Evolutionary conservation across 92 coral and sea anemone species (phyloP).

Genomic region (Micromussa lordhowensis): DNA sequence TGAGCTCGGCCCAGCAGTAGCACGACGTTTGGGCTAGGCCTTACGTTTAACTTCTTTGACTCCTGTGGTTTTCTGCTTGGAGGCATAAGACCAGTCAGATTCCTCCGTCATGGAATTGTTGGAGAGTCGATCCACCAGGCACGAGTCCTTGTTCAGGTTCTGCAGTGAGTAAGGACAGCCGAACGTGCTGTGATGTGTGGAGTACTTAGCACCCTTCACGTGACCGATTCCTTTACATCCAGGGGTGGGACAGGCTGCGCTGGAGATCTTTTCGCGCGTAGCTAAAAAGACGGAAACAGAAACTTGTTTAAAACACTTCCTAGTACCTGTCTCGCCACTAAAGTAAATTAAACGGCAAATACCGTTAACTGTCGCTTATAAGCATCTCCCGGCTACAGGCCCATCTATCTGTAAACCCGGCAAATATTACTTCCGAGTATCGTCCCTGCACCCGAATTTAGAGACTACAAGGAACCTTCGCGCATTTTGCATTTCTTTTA

Average conservation of each 20-base stretch:
- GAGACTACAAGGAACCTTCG: background rate
- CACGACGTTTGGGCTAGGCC: too few relatives aligned
- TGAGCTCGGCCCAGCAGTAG: too few relatives aligned
- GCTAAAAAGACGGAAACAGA: slow-evolving; percentile 50
- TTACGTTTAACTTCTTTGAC: slow-evolving; percentile 45
- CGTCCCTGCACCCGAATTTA: background rate
- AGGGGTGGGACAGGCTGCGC: slow-evolving; percentile 92
- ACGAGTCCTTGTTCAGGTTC: slow-evolving; percentile 98
- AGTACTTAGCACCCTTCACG: slow-evolving; percentile 93
- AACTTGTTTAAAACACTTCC: background rate
- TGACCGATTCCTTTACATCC: slow-evolving; percentile 95
- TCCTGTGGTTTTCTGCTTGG: slow-evolving; percentile 77
- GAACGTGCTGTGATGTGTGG: slow-evolving; percentile 95
- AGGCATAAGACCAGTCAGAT: slow-evolving; percentile 99
- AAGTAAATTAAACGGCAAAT: background rate
- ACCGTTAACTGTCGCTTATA: too few relatives aligned
- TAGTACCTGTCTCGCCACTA: background rate
- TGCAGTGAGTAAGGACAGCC: slow-evolving; percentile 99
- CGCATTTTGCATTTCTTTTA: background rate
- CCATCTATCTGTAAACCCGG: too few relatives aligned
- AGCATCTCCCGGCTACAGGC: too few relatives aligned
- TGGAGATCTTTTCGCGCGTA: slow-evolving; percentile 80
- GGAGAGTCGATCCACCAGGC: slow-evolving; percentile 96
- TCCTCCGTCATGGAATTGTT: slow-evolving; percentile 99
- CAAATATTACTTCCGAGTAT: too few relatives aligned